Base-by-base conservation (phyloP, 2,797 vertebrate genomes). In the Halcyon chelicuti region DNA sequence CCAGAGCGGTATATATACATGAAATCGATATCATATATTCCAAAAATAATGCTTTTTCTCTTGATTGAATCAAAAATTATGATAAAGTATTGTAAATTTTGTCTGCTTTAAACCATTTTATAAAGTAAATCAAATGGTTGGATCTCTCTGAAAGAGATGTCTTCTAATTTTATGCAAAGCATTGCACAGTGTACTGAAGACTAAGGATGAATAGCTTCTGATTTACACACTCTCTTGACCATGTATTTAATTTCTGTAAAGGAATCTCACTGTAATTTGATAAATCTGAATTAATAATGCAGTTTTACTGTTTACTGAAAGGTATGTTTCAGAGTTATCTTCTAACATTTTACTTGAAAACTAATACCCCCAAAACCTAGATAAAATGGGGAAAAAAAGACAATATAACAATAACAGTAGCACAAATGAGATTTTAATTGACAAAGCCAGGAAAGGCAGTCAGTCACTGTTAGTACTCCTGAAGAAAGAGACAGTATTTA, bases 91-190 rank as follows among this genome's bases (percentile, higher is more conserved):
- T 80, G 33, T 37, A 86, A 95, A 91, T 71, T 88, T 90, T 73
- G 47, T 60, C 39, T 73, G 52, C 33, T 92, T 84, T 80, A 65
- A 57, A 31, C 20, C 14, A 75, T 78, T 89, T 91, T n/a, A 78
- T 79, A 33, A 89, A 70, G 23, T 84, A 94, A 81, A 91, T 86
- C 63, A 94, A 89, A 94, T 68, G 15, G n/a, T 10, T 94, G 70
- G 25, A 71, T 81, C 28, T 83, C 25, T 67, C 61, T 68, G 66
- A 88, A 94, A 94, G 72, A 68, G 17, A 88, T 81, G 9, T 37
- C 67, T 35, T 66, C 37, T 49, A 39, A 79, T 83, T 94, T 86
- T 83, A 77, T 22, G 29, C 19, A 77, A 52, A 57, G 84, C 5
- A 39, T 71, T 54, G 71, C 49, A 87, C 4, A 86, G 26, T 80